Base-by-base conservation (phyloP, 2,797 vertebrate genomes). In the Pyrocephalus nanus region DNA sequence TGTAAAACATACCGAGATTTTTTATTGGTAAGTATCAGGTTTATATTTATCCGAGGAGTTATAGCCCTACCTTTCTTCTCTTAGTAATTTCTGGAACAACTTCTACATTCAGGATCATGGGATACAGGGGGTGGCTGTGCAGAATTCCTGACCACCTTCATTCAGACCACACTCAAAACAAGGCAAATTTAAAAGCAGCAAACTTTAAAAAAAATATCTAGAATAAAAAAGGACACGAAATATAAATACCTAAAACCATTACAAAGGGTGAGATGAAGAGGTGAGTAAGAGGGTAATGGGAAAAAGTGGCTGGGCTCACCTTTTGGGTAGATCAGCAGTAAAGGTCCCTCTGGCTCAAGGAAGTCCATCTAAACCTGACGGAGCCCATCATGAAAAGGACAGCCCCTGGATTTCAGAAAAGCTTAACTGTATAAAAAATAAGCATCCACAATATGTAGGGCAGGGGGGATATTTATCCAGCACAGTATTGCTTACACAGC, bases 1-100 rank as follows among this genome's bases (percentile, higher is more conserved):
- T 98, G 98, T 95, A 73, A 97, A 61, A 96, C 98, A 57, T 95
- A 97, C 10, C n/a, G 23, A 43, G 95, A 42, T 65, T 98, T 99
- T 95, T 91, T 96, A 45, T 30, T 83, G 66, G 98, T 98, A 90
- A 98, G 98, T 96, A 43, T 54, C 27, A 26, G 51, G 13, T 30
- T 62, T 40, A 16, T 15, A 25, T 64, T 64, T 30, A 26, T 36
- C 42, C 50, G 43, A 29, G 34, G 9, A 13, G 3, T 48, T 79
- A 26, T 4, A 74, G 34, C 25, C 12, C 50, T 78, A 54, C 15
- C 26, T 53, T 88, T 76, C 69, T 67, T 40, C 50, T 71, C 18
- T 47, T 47, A 8, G 32, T 48, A 16, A 65, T 51, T 88, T 43
- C 80, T 84, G 34, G 51, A n/a, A 50, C 9, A 43, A 26, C 1